phyloP scores from a whole-genome alignment of 2,113 vertebrate genomes.

The Oncorhynchus nerka region DNA sequence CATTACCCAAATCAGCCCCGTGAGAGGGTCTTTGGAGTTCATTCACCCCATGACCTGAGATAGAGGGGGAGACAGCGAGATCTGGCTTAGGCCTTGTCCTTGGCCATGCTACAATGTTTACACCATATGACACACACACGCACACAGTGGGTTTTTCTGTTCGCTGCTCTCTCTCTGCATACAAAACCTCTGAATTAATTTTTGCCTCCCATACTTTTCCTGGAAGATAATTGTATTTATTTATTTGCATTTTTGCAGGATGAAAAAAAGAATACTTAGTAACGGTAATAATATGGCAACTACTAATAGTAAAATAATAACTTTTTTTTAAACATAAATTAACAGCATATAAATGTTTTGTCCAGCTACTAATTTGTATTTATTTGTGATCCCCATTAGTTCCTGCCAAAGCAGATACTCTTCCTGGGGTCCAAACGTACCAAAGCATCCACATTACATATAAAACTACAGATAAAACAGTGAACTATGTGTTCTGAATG shows the following conservation, averaged over 20 bases:
- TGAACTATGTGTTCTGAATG: no score
- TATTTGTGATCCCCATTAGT: no score
- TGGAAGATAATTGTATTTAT: background rate
- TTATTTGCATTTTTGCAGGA: background rate
- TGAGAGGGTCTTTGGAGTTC: conserved; percentile 19
- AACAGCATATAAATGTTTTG: no score
- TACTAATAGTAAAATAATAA: no score
- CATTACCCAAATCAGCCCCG: conserved; percentile 1
- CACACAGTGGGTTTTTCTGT: background rate
- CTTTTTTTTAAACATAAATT: no score
- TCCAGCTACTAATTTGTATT: no score
- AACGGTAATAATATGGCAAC: no score
- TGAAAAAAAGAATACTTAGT: no score
- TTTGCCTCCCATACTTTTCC: background rate
- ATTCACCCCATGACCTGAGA: conserved; percentile 18
- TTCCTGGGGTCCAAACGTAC: no score
- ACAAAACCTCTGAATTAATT: conserved; percentile 2
- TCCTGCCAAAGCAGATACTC: no score
- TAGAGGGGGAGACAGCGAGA: background rate
- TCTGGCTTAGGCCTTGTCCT: conserved; percentile 12
- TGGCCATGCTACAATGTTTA: conserved; percentile 29
- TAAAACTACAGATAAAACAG: no score
- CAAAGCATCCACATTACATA: no score
- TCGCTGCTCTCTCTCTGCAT: background rate
- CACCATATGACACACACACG: conserved; percentile 2